A percentile compares a stretch with the other conserved stretches of the same genome.
phyloP scores from a whole-genome alignment of 2,797 vertebrate genomes.

The Erethizon dorsatum region DNA sequence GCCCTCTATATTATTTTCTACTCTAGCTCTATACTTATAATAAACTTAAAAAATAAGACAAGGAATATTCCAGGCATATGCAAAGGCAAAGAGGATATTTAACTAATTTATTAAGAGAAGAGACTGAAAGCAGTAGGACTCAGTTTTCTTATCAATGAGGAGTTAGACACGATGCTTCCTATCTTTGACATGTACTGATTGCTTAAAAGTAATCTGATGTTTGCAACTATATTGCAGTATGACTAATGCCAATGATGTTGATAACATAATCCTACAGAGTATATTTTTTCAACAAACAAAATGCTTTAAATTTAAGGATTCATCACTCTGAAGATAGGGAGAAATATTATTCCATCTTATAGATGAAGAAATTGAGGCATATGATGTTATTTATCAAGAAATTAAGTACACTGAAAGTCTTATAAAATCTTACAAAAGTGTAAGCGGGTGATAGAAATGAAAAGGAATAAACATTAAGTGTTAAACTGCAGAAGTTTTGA shows the following conservation, averaged over 20 bases:
- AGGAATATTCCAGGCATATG: not conserved
- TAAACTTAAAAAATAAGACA: slow-evolving; percentile 10
- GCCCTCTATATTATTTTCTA: no score
- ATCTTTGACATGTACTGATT: not conserved
- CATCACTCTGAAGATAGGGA: not conserved
- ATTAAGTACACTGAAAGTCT: slow-evolving; percentile 28
- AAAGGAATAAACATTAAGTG: slow-evolving; percentile 43
- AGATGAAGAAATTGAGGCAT: slow-evolving; percentile 45
- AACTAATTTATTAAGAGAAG: slow-evolving; percentile 5
- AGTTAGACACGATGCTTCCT: not conserved
- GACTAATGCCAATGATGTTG: slow-evolving; percentile 16
- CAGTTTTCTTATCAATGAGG: not conserved
- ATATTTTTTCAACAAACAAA: slow-evolving; percentile 19
- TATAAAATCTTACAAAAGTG: slow-evolving; percentile 56
- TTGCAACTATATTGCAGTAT: not conserved
- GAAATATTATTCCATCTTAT: not conserved
- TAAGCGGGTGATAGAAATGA: not conserved
- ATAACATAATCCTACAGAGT: not conserved
- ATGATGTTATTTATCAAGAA: not conserved
- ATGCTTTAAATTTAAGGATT: slow-evolving; percentile 17
- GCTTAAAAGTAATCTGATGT: slow-evolving; percentile 11
- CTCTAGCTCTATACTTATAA: slow-evolving; percentile 38
- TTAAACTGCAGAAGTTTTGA: slow-evolving; percentile 50
- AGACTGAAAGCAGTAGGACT: not conserved
- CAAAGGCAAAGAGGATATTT: slow-evolving; percentile 30